phyloP scores from a whole-genome alignment of 1,140 invertebrate genomes.

The Saccostrea echinata region DNA sequence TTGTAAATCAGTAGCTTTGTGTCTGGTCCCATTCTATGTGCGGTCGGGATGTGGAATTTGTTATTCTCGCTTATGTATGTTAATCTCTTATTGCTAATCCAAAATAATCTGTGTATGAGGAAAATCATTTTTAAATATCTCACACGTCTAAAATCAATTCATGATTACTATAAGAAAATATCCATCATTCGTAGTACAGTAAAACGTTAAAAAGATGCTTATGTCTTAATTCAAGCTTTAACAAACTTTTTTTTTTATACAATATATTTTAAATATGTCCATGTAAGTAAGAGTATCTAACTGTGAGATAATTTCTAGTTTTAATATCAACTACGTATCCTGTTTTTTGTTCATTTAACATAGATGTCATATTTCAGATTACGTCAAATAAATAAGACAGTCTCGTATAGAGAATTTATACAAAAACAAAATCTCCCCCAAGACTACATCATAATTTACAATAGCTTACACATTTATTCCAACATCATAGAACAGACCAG shows the following conservation, averaged over 20 bases:
- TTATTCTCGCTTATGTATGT: neutral
- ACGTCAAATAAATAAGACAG: neutral
- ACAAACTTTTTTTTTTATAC: no score
- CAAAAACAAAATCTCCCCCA: neutral
- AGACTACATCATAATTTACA: neutral
- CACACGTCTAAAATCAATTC: no score
- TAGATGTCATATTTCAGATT: no score
- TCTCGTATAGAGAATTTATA: neutral
- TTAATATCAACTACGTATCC: no score
- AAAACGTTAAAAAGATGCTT: neutral
- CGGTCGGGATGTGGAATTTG: neutral
- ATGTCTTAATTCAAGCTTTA: neutral
- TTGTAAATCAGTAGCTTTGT: slow-evolving; percentile 4
- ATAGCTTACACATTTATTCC: neutral
- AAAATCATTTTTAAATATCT: neutral
- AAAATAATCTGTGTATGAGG: neutral
- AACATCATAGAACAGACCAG: slow-evolving; percentile 4
- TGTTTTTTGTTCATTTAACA: no score
- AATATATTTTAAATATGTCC: no score
- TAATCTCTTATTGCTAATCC: neutral
- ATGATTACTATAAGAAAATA: no score
- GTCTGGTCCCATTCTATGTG: neutral
- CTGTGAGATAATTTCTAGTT: no score
- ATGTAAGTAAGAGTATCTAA: no score
- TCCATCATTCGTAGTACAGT: neutral